Evolutionary conservation across 2,888 invertebrate species (phyloP), one percentile per base, ranked within the genome.

Genomic region (Lordiphosa andalusiaca): DNA sequence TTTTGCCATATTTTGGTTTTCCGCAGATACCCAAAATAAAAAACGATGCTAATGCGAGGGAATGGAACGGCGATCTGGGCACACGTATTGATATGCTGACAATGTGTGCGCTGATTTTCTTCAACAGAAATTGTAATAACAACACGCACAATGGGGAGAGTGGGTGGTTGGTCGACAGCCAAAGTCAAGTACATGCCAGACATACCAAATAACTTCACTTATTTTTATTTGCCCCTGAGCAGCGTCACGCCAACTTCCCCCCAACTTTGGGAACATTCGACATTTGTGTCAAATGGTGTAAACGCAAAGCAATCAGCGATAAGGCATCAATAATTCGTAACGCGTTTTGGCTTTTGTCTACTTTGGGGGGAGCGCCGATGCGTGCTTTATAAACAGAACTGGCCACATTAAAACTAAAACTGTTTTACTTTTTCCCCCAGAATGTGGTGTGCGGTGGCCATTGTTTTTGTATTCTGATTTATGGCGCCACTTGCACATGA

Each of bases 301-400:
- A 80, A 67, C 76, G 81, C 80, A 70, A 72, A 83, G 83, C 80
- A 77, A 77, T 77, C 84, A 71, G 73, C 77, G 68, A 73, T 73
- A 81, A 65, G 73, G 73, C 77, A 77, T 83, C 77, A 77, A 77
- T 77, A 77, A 77, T 80, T 77, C 77, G 68, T 58, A 81, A 71
- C 84, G 73, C 73, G 81, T 76, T 80, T 61, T 56, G 42, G 41
- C 56, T 57, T 58, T 55, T 53, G 48, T 52, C 52, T 44, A 42
- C 41, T 42, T 46, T 33, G 19, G 48, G 35, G 44, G 19, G 42
- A 25, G 44, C 44, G 44, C 23, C 44, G 12, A 23, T 37, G 9
- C 13, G 30, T 30, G 30, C 30, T 30, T 30, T 30, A 41, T 47
- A 57, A 67, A 50, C 52, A 36, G 49, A 69, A 50, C 70, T 64